These are phyloP conservation scores for Macrocentrus cingulum DNA, from an alignment of 1,140 invertebrate species.

Conservation along the genomic window DNA sequence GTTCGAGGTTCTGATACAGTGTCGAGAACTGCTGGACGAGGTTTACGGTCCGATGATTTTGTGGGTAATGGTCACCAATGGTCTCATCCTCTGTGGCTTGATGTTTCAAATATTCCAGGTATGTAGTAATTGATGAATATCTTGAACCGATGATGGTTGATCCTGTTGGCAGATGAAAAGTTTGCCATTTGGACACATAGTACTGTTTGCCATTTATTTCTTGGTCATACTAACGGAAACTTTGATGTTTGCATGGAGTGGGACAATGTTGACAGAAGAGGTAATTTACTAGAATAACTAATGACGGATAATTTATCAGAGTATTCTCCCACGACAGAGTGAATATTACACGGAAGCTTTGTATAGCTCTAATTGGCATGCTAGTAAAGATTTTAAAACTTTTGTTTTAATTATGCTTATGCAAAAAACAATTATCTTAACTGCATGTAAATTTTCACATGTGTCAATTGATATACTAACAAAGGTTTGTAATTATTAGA, in stretches of 20 bases:
- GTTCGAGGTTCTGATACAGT: constrained; percentile 23
- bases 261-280: constrained; percentile 2
- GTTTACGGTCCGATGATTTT: constrained; percentile 35
- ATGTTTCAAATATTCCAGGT: constrained; percentile 40
- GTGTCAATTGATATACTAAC: constrained; percentile 32
- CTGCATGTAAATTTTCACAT: constrained; percentile 25
- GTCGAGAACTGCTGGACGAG: constrained; percentile 28
- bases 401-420: constrained; percentile 28
- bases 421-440: constrained; percentile 32
- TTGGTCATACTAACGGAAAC: constrained; percentile 25
- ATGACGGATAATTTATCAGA: background rate
- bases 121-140: too few species aligned
- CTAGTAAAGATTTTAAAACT: constrained; percentile 14
- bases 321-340: constrained; percentile 24
- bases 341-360: constrained; percentile 17
- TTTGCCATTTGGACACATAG: background rate
- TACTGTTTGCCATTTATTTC: constrained; percentile 10
- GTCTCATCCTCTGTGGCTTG: constrained; percentile 32
- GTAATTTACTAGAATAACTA: background rate
- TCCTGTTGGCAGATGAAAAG: constrained; percentile 8
- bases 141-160: constrained; percentile 9
- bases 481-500: constrained; percentile 23
- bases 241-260: constrained; percentile 1
- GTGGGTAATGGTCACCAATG: constrained; percentile 30
- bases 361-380: constrained; percentile 27